phyloP scores from a whole-genome alignment of 2,888 invertebrate genomes.

The Trypoxylon attenuatum region DNA sequence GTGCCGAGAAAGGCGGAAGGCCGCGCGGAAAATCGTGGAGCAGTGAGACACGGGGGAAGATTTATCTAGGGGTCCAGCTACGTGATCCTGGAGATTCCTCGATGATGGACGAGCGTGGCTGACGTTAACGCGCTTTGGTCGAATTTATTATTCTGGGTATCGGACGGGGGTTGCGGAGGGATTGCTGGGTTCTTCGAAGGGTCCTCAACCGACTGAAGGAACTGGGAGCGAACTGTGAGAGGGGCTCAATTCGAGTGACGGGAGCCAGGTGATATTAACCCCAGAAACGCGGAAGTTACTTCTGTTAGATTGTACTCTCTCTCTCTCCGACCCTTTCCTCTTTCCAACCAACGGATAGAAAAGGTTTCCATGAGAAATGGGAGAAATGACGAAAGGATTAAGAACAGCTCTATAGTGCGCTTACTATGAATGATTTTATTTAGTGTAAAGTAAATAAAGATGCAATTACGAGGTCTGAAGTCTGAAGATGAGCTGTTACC shows the following conservation, averaged over 20 bases:
- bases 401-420: too few species aligned
- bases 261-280: constrained; percentile 7
- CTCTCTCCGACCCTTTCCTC: not conserved
- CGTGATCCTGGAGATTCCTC: constrained; percentile 21
- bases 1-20: not conserved
- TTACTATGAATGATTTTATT: too few species aligned
- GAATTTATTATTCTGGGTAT: constrained; percentile 31
- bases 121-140: constrained; percentile 13
- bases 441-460: too few species aligned
- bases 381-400: too few species aligned
- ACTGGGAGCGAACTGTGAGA: not conserved
- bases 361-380: not conserved
- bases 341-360: too few species aligned
- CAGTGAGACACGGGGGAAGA: constrained; percentile 4
- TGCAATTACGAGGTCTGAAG: too few species aligned
- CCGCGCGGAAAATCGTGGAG: constrained; percentile 11
- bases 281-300: not conserved
- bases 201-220: not conserved
- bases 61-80: constrained; percentile 18
- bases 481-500: too few species aligned
- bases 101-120: constrained; percentile 31
- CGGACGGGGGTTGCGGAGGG: not conserved
- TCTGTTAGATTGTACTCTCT: not conserved
- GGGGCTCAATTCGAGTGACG: not conserved
- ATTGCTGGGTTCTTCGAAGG: not conserved